Percentiles rank a stretch among this genome's conserved stretches.
These are phyloP conservation scores for Phymanthus crucifer DNA, from an alignment of 92 coral and sea anemone species.

Conservation along the genomic window DNA sequence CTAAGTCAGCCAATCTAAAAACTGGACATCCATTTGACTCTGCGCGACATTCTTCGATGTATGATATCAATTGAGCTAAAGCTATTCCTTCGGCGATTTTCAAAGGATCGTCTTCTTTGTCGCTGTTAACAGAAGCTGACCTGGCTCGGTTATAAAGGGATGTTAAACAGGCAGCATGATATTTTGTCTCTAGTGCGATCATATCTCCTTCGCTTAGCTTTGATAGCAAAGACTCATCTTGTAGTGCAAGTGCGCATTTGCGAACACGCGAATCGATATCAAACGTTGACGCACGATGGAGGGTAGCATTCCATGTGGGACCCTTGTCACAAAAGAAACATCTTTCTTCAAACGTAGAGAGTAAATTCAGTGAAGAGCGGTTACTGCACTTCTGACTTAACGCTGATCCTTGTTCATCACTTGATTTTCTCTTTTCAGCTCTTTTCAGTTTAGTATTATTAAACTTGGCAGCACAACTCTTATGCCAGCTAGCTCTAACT, in stretches of 20 bases:
- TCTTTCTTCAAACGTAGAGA: background rate
- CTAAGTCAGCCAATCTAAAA: constrained; percentile 46
- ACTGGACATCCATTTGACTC: background rate
- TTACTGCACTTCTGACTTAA: constrained; percentile 13
- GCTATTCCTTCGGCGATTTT: constrained; percentile 53
- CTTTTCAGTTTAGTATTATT: constrained; percentile 38
- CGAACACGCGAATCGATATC: constrained; percentile 47
- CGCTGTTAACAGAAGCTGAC: constrained; percentile 10
- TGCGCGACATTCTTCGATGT: constrained; percentile 46
- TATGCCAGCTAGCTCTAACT: constrained; percentile 53
- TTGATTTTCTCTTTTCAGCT: constrained; percentile 20
- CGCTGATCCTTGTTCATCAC: background rate
- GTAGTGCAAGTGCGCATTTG: constrained; percentile 26
- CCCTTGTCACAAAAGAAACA: constrained; percentile 19
- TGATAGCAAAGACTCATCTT: constrained; percentile 45
- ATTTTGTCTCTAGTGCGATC: constrained; percentile 50
- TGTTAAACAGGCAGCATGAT: constrained; percentile 40
- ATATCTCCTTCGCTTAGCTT: constrained; percentile 63
- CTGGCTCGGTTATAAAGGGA: constrained; percentile 13
- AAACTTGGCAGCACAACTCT: constrained; percentile 34
- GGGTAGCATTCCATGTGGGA: constrained; percentile 1
- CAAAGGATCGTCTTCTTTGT: constrained; percentile 2
- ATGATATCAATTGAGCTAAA: constrained; percentile 58
- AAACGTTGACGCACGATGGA: constrained; percentile 50
- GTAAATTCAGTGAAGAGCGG: background rate